Base-by-base conservation (phyloP, 2,113 vertebrate species). In the Archocentrus centrarchus region DNA sequence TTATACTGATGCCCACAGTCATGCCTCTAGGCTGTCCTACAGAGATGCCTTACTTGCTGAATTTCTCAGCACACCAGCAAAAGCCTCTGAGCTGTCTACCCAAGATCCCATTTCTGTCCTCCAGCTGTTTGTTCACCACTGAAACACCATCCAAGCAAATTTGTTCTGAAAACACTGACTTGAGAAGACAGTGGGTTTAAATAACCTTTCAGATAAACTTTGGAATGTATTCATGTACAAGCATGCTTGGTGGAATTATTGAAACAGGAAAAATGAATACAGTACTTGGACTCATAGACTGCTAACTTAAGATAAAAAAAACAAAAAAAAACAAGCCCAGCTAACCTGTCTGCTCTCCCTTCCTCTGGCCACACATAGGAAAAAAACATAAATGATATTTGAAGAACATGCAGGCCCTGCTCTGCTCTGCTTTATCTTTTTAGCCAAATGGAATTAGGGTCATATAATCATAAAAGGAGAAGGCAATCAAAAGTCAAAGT, bases 381-480 rank as follows among this genome's bases (percentile, higher is more conserved):
- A 83, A 85, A 92, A 75, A 66, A 44, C 70, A 81, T 77, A 83
- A 81, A 89, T 89, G 20, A 14, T 79, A 83, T 88, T 81, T 79
- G 77, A 82, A 86, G 80, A 81, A 61, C 68, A 61, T 2, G 14
- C 27, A 66, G 59, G 22, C 57, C 35, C 57, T 39, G 22, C 66
- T 84, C 58, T 32, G 39, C 30, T 63, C 62, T 63, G 64, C 79
- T n/a, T 80, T 61, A 47, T 90, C 53, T 37, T 53, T 92, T 86
- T 20, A 24, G 30, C 50, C 37, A 90, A 86, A 92, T 87, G 61
- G 83, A 86, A 87, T 79, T 77, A 82, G 59, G 39, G 66, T 22
- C 79, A 68, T 7, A 81, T 59, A 75, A 62, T 62, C 81, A 89
- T 50, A 79, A 84, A 82, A 84, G 73, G 37, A 81, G 39, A 80